Conservation (phyloP, 2,113 vertebrate species). For the Anarhynchus alexandrinus region DNA sequence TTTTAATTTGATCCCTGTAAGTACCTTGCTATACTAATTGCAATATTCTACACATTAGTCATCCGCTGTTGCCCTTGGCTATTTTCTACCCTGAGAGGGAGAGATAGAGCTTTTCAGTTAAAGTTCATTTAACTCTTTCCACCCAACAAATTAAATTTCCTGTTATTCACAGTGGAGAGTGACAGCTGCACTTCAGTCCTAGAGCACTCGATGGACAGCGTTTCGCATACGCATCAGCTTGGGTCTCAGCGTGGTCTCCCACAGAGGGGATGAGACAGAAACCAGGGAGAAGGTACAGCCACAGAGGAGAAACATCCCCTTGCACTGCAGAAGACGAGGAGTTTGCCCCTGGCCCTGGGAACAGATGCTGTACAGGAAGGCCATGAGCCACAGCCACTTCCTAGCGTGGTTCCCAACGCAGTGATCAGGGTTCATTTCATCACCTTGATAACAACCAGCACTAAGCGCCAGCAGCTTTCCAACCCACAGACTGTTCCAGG, state of each 20-base stretch:
- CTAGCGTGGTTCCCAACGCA: rapidly evolving
- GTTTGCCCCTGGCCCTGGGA: not conserved
- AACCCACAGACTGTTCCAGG: not conserved
- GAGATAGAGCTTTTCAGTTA: slow-evolving; percentile 82
- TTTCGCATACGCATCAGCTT: not conserved
- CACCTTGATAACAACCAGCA: not conserved
- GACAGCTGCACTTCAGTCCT: slow-evolving; percentile 52
- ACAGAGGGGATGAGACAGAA: not conserved
- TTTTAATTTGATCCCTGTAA: slow-evolving; percentile 99
- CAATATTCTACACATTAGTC: slow-evolving; percentile 99
- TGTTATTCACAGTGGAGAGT: slow-evolving; percentile 39
- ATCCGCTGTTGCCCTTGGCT: slow-evolving; percentile 99
- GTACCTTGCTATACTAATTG: slow-evolving; percentile 99
- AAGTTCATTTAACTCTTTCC: slow-evolving; percentile 93
- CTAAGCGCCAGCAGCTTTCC: not conserved
- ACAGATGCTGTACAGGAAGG: rapidly evolving
- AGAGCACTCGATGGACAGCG: not conserved
- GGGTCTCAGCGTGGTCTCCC: not conserved
- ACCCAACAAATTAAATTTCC: slow-evolving; percentile 78
- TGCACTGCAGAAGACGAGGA: rapidly evolving
- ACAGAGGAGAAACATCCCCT: not conserved
- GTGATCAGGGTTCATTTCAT: not conserved
- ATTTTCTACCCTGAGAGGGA: slow-evolving; percentile 90
- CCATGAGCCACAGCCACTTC: rapidly evolving
- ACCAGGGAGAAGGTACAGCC: not conserved